These are phyloP conservation scores for Diuraphis noxia DNA, from an alignment of 1,140 invertebrate genomes.

Conservation along the genomic window DNA sequence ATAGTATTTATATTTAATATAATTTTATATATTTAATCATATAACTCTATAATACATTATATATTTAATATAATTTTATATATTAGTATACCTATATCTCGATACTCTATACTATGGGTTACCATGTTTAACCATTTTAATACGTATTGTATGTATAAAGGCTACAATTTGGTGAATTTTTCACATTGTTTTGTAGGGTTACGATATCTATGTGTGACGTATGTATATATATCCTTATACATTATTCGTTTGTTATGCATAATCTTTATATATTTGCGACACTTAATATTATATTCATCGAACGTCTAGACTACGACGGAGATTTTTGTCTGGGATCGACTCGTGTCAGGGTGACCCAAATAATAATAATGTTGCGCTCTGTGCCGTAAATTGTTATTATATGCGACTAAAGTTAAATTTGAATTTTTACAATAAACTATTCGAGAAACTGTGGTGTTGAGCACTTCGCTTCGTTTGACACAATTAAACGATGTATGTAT, in stretches of 20 bases:
- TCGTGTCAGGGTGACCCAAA: constrained; percentile 1
- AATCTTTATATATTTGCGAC: neutral
- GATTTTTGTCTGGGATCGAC: constrained; percentile 9
- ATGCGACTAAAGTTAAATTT: constrained; percentile 22
- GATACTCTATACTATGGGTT: too few species aligned
- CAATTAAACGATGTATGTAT: neutral
- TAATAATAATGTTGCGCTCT: neutral
- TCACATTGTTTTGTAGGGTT: neutral
- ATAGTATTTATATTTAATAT: too few species aligned
- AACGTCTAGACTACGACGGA: neutral
- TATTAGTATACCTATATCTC: too few species aligned
- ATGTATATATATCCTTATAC: too few species aligned
- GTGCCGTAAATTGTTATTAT: neutral
- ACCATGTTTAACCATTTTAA: too few species aligned
- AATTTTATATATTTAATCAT: too few species aligned
- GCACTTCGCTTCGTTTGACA: neutral
- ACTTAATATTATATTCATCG: constrained; percentile 7
- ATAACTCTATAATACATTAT: too few species aligned
- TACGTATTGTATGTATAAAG: neutral
- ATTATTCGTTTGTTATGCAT: neutral
- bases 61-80: too few species aligned
- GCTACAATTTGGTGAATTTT: neutral
- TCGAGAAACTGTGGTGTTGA: neutral
- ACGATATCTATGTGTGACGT: neutral
- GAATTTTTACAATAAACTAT: neutral